Evolutionary conservation across 2,797 vertebrate genomes (phyloP).

Genomic region (Notolabrus celidotus): DNA sequence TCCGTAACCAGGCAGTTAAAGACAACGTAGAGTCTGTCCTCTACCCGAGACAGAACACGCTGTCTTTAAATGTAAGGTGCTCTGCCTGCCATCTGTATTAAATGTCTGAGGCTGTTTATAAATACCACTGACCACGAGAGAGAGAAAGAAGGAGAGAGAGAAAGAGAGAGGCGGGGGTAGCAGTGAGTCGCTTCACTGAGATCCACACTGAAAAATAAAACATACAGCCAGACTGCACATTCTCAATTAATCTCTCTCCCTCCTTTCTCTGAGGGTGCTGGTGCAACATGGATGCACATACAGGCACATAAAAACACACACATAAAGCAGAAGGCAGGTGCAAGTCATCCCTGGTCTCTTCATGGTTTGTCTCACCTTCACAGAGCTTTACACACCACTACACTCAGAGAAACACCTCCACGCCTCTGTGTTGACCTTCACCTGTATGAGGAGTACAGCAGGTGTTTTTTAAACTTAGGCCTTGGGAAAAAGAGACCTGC

Average conservation of each 20-base stretch:
- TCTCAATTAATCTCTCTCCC: constrained; percentile 39
- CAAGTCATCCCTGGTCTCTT: constrained; percentile 46
- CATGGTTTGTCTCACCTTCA: constrained; percentile 54
- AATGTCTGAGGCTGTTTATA: constrained; percentile 76
- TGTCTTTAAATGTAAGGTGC: constrained; percentile 66
- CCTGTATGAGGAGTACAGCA: neutral
- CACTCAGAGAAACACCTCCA: constrained; percentile 25
- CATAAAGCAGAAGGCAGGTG: constrained; percentile 50
- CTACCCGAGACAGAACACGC: constrained; percentile 44
- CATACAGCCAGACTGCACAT: constrained; percentile 20
- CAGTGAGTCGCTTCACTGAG: constrained; percentile 35
- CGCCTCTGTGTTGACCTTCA: constrained; percentile 39
- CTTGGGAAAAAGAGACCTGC: too few relatives aligned
- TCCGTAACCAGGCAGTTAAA: constrained; percentile 49
- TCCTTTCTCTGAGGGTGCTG: neutral
- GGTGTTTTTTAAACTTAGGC: neutral
- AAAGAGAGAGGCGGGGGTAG: constrained; percentile 24
- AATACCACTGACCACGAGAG: constrained; percentile 69
- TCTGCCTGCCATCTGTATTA: constrained; percentile 71
- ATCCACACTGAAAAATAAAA: neutral
- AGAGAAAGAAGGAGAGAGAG: too few relatives aligned
- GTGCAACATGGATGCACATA: neutral
- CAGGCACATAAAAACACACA: neutral
- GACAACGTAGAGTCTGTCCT: constrained; percentile 46
- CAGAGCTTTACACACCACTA: constrained; percentile 12